Percentiles rank a stretch among this genome's conserved stretches.
phyloP scores from a whole-genome alignment of 2,113 vertebrate genomes.

The Talpa occidentalis region DNA sequence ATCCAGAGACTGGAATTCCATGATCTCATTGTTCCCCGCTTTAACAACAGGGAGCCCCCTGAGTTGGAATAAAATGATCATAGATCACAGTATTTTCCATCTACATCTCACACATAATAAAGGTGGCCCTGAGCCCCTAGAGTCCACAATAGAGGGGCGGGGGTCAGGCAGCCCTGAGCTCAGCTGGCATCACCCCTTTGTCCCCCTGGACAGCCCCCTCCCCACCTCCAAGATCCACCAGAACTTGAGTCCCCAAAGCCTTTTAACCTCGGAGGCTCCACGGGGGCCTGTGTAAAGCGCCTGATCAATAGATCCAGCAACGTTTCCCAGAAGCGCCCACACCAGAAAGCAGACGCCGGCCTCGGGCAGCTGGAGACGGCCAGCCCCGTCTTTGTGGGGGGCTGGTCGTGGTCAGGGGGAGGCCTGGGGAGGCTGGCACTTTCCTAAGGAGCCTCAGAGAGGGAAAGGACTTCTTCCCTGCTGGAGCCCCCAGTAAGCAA shows the following conservation, averaged over 20 bases:
- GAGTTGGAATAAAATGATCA: background rate
- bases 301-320: slow-evolving; percentile 48
- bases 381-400: background rate
- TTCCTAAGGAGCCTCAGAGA: background rate
- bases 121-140: background rate
- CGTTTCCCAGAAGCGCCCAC: slow-evolving; percentile 40
- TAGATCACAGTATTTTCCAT: background rate
- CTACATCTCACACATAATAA: no score
- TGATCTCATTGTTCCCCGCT: background rate
- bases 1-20: background rate
- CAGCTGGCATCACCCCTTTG: background rate
- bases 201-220: background rate
- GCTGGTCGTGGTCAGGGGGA: background rate
- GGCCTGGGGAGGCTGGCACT: background rate
- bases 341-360: slow-evolving; percentile 3
- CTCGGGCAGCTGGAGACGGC: background rate
- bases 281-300: background rate
- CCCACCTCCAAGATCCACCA: background rate
- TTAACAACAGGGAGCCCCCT: background rate
- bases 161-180: accelerated
- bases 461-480: background rate
- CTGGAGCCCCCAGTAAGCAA: background rate
- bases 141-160: accelerated
- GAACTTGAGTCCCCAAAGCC: slow-evolving; percentile 6
- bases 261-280: slow-evolving; percentile 31